A percentile compares a stretch with the other conserved stretches of the same genome.
Conservation (phyloP, 2,113 vertebrate species). For the Chinchilla lanigera region DNA sequence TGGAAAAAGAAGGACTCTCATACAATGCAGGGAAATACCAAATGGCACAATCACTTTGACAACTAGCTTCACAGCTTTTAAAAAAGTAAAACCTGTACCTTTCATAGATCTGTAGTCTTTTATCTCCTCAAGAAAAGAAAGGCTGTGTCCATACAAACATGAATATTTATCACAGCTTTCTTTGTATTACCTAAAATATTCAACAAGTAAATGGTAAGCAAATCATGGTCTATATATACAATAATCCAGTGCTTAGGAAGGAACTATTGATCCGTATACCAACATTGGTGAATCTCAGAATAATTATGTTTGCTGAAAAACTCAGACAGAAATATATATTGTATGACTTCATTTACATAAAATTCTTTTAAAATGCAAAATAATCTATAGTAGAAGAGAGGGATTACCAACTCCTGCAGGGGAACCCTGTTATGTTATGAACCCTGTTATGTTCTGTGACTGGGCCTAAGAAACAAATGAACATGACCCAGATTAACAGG, state of each 20-base stretch:
- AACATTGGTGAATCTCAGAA: not conserved
- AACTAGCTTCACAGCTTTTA: not conserved
- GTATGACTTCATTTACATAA: not conserved
- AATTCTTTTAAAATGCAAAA: not conserved
- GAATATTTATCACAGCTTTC: not conserved
- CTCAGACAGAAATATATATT: not conserved
- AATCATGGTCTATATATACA: not conserved
- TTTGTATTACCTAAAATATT: not conserved
- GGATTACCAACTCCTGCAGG: not conserved
- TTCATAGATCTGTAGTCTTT: not conserved
- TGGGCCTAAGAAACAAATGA: not conserved
- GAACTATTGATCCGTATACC: not conserved
- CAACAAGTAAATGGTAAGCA: not conserved
- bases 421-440: too few species aligned
- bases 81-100: not conserved
- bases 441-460: not conserved
- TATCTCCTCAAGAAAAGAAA: conserved; percentile 33
- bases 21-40: not conserved
- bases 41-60: not conserved
- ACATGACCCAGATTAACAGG: not conserved
- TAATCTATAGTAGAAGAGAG: not conserved
- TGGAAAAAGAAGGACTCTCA: not conserved
- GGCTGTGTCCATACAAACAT: not conserved
- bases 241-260: not conserved
- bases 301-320: not conserved